These are phyloP conservation scores for Marisa cornuarietis DNA, from an alignment of 1,140 invertebrate species.

Conservation along the genomic window DNA sequence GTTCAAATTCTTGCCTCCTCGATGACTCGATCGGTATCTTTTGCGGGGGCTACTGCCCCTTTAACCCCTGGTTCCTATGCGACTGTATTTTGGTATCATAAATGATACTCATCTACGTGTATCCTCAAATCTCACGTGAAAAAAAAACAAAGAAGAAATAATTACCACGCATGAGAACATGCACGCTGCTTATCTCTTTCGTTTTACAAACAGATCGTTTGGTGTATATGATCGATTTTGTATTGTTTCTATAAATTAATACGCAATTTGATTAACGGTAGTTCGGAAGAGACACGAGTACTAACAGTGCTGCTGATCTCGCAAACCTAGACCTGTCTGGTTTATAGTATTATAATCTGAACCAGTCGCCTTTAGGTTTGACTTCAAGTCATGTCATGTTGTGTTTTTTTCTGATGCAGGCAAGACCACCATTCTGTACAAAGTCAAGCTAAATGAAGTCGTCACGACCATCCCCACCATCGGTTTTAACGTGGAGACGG, in stretches of 20 bases:
- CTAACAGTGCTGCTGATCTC: too few relatives aligned
- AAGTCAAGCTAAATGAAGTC: slow-evolving; percentile 89
- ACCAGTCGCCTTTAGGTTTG: not conserved
- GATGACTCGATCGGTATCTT: too few relatives aligned
- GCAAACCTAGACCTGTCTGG: not conserved
- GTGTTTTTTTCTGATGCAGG: slow-evolving; percentile 30
- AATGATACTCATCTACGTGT: too few relatives aligned
- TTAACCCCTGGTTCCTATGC: too few relatives aligned
- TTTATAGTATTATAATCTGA: not conserved
- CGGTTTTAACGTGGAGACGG: slow-evolving; percentile 64
- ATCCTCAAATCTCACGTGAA: too few relatives aligned
- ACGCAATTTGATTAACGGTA: not conserved
- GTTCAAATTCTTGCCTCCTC: too few relatives aligned
- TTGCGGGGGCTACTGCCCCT: too few relatives aligned
- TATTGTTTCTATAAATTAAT: not conserved
- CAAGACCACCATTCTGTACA: slow-evolving; percentile 90
- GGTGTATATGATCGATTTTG: not conserved
- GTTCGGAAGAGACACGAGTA: not conserved
- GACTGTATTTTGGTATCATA: too few relatives aligned
- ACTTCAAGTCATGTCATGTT: not conserved
- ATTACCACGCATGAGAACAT: too few relatives aligned
- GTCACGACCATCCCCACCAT: slow-evolving; percentile 62
- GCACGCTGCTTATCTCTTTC: too few relatives aligned
- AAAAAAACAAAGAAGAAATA: too few relatives aligned
- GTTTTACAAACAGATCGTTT: not conserved